Conservation (phyloP, 2,888 invertebrate species). For the Beris morrisii region DNA sequence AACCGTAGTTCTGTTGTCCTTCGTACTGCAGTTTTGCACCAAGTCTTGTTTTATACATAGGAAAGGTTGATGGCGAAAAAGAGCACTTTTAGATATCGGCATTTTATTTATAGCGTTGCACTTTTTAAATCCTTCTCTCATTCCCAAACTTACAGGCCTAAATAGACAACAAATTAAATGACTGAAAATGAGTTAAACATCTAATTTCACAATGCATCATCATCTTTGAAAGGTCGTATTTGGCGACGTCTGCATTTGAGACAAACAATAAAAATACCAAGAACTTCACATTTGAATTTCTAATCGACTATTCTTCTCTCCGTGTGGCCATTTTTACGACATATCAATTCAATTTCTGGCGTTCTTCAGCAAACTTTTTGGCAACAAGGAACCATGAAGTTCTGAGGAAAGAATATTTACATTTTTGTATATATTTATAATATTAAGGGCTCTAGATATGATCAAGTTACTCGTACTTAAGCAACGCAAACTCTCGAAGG, state of each 20-base stretch:
- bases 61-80: no score
- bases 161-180: neutral
- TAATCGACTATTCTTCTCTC: constrained; percentile 10
- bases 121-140: neutral
- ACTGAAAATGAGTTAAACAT: neutral
- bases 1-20: no score
- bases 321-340: neutral
- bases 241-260: constrained; percentile 8
- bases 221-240: neutral
- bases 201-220: neutral
- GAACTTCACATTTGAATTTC: constrained; percentile 9
- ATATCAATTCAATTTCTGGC: neutral
- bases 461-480: no score
- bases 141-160: neutral
- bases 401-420: no score
- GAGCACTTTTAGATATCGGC: no score
- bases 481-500: no score
- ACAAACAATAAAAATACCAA: neutral
- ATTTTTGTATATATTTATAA: no score
- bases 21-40: no score
- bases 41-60: no score
- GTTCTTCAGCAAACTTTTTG: neutral
- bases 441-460: no score
- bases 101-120: no score
- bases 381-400: neutral